Evolutionary conservation across 2,888 invertebrate genomes (phyloP).

Genomic region (Synergus umbraculus): DNA sequence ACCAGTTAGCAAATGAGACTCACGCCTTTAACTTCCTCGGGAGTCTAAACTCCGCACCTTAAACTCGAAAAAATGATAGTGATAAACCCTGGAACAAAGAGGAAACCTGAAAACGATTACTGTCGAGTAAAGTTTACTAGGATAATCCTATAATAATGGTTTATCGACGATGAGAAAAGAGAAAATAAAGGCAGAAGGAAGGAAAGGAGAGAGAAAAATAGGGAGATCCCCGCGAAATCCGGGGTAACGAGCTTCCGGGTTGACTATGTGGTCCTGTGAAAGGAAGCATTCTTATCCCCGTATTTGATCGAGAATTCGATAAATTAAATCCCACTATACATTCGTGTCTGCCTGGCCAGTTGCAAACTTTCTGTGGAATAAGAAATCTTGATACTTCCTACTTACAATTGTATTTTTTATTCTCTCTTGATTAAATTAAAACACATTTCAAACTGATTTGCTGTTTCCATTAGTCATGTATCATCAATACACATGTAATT

Average conservation of each 20-base stretch:
- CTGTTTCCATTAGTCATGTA: background rate
- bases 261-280: slow-evolving; percentile 45
- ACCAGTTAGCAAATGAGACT: slow-evolving; percentile 32
- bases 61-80: slow-evolving; percentile 30
- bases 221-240: slow-evolving; percentile 49
- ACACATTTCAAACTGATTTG: background rate
- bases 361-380: slow-evolving; percentile 50
- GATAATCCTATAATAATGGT: slow-evolving; percentile 32
- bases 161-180: slow-evolving; percentile 10
- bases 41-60: slow-evolving; percentile 1
- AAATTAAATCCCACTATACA: slow-evolving; percentile 51
- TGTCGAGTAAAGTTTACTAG: slow-evolving; percentile 22
- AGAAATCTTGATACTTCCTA: slow-evolving; percentile 45
- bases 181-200: slow-evolving; percentile 1
- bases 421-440: background rate
- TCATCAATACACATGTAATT: slow-evolving; percentile 2
- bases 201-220: slow-evolving; percentile 42
- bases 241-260: slow-evolving; percentile 49
- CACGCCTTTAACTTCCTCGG: slow-evolving; percentile 10
- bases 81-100: background rate
- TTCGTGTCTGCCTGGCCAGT: slow-evolving; percentile 43
- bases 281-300: slow-evolving; percentile 52
- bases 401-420: slow-evolving; percentile 11
- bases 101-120: slow-evolving; percentile 11
- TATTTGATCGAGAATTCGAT: slow-evolving; percentile 53